Percentiles rank a stretch among this genome's conserved stretches.
Conservation (phyloP, 2,888 invertebrate genomes). For the Chrysodeixis includens region DNA sequence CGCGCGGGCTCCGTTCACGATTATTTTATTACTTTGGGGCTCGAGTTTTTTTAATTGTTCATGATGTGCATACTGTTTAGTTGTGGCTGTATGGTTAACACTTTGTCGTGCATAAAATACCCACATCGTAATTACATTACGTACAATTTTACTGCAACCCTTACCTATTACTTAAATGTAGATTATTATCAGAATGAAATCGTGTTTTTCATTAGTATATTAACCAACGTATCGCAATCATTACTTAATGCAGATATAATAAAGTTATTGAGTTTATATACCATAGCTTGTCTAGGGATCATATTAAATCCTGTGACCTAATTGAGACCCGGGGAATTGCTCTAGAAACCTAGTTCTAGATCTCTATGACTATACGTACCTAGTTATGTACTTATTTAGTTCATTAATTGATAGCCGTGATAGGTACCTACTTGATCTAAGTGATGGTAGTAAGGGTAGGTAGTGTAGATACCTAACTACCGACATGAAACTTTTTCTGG, state of each 20-base stretch:
- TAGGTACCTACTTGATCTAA: too few species aligned
- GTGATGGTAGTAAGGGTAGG: neutral
- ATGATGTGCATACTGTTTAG: slow-evolving; percentile 25
- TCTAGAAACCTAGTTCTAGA: slow-evolving; percentile 1
- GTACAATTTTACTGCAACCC: neutral
- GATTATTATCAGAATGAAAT: neutral
- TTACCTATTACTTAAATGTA: neutral
- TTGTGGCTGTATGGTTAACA: neutral
- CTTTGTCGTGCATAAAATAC: slow-evolving; percentile 15
- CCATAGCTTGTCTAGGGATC: neutral
- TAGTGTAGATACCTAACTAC: neutral
- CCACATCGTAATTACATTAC: slow-evolving; percentile 15
- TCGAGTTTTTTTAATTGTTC: slow-evolving; percentile 63
- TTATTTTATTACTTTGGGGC: slow-evolving; percentile 80
- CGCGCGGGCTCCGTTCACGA: slow-evolving; percentile 61
- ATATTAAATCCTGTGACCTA: neutral
- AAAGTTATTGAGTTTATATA: neutral
- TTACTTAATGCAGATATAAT: neutral
- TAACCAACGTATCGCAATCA: neutral
- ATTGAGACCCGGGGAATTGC: slow-evolving; percentile 1
- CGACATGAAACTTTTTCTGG: too few species aligned
- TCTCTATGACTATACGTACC: neutral
- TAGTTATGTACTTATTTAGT: neutral
- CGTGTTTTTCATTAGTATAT: neutral
- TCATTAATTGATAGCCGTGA: neutral